These are phyloP conservation scores for Heterohyrax brucei DNA, from an alignment of 2,797 vertebrate species.

Conservation along the genomic window DNA sequence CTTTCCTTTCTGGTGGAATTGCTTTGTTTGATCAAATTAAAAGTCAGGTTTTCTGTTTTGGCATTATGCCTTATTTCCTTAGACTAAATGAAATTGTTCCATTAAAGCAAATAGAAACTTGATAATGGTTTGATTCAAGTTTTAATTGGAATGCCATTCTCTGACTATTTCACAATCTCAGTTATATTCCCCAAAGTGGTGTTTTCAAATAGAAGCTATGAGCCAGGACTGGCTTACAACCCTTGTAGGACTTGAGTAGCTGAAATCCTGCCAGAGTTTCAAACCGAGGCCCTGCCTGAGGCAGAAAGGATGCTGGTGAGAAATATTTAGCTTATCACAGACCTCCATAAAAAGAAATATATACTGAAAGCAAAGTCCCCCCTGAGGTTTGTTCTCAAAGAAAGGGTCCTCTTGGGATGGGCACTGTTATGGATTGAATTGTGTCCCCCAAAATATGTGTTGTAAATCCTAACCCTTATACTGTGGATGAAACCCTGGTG, in stretches of 20 bases:
- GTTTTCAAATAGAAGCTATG: slow-evolving; percentile 43
- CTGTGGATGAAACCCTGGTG: not conserved
- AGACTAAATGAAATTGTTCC: slow-evolving; percentile 84
- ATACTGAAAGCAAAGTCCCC: not conserved
- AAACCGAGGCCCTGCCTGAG: not conserved
- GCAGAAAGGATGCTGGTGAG: not conserved
- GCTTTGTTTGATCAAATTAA: slow-evolving; percentile 83
- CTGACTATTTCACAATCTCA: slow-evolving; percentile 79
- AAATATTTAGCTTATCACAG: slow-evolving; percentile 1
- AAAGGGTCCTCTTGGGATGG: not conserved
- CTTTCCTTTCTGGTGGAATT: slow-evolving; percentile 76
- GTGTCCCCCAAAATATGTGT: not conserved
- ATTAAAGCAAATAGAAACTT: slow-evolving; percentile 82
- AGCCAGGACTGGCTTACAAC: not conserved
- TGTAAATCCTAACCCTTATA: not conserved
- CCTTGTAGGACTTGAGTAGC: slow-evolving; percentile 1
- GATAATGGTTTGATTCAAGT: slow-evolving; percentile 81
- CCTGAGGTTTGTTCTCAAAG: not conserved
- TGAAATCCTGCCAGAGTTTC: slow-evolving; percentile 59
- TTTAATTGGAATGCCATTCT: slow-evolving; percentile 81
- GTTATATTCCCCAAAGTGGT: slow-evolving; percentile 46
- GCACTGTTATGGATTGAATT: not conserved
- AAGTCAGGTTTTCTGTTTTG: slow-evolving; percentile 80
- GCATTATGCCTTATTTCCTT: slow-evolving; percentile 81
- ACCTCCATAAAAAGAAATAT: slow-evolving; percentile 45